Evolutionary conservation across 2,113 vertebrate genomes (phyloP), one percentile per base, ranked within the genome.

Genomic region (Amazona vittata): DNA sequence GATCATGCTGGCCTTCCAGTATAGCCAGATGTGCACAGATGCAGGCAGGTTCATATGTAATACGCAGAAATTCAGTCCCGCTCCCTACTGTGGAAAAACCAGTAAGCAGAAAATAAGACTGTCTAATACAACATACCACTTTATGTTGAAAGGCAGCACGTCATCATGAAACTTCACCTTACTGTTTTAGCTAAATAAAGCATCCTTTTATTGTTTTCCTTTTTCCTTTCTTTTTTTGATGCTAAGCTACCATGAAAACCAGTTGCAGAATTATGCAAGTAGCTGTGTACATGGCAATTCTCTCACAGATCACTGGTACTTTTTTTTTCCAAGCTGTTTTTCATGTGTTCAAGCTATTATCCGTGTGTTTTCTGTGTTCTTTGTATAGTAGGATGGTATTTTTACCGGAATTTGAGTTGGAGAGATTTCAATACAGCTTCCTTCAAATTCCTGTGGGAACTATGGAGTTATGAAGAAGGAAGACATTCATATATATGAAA

Each of bases 371-470:
- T 59, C 57, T 6, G 9, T 44, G 5, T 46, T 37, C 50, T 78
- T 84, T 82, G 26, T 64, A 41, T 24, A 44, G 63, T 43, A 65
- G 49, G 53, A 35, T 78, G 86, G 73, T 65, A 46, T 92, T 96
- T 84, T 47, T 43, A 87, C 50, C 81, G 79, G 75, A 95, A 95
- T 94, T 91, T 89, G 73, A 76, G 63, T 92, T 91, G 71, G 46
- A 84, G 33, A 71, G 49, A 8, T 92, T 89, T 87, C 83, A 79
- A 12, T 49, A 83, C 60, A 80, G 21, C 46, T 93, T 93, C 73
- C 64, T 35, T 96, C 68, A 57, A 25, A 69, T 83, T 96, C 39
- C 93, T 78, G 60, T 76, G 86, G 86, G 95, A 97, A 94, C 73
- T 24, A 53, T 37, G 5, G 4, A 76, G 79, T 90, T 89, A 93